phyloP scores from a whole-genome alignment of 2,113 vertebrate genomes.

The Sclerurus mexicanus region DNA sequence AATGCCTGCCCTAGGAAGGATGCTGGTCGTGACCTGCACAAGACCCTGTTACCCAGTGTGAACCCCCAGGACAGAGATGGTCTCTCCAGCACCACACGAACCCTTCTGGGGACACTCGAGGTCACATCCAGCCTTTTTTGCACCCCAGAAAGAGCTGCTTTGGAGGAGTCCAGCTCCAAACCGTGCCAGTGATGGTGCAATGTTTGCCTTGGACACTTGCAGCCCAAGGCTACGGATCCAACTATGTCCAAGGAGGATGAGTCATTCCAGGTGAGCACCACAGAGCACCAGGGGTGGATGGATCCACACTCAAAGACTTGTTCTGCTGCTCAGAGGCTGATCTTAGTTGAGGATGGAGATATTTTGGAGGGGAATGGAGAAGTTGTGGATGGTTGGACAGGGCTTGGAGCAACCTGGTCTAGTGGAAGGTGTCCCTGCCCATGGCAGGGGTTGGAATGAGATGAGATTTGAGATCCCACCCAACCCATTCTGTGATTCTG shows the following conservation, averaged over 20 bases:
- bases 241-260: background rate
- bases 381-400: background rate
- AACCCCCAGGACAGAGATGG: background rate
- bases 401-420: background rate
- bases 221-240: background rate
- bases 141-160: background rate
- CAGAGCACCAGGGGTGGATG: background rate
- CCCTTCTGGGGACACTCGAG: background rate
- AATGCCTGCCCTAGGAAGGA: background rate
- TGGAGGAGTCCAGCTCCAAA: background rate
- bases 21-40: background rate
- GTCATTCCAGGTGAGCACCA: background rate
- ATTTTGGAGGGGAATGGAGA: background rate
- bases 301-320: background rate
- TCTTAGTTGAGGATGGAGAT: background rate
- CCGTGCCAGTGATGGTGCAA: fast-evolving
- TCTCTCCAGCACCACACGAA: background rate
- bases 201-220: background rate
- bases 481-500: background rate
- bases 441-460: no score
- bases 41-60: fast-evolving
- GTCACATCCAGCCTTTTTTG: background rate
- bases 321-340: background rate
- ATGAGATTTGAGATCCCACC: background rate
- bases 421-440: background rate